Evolutionary conservation across 2,797 vertebrate species (phyloP).

Genomic region (Falco peregrinus): DNA sequence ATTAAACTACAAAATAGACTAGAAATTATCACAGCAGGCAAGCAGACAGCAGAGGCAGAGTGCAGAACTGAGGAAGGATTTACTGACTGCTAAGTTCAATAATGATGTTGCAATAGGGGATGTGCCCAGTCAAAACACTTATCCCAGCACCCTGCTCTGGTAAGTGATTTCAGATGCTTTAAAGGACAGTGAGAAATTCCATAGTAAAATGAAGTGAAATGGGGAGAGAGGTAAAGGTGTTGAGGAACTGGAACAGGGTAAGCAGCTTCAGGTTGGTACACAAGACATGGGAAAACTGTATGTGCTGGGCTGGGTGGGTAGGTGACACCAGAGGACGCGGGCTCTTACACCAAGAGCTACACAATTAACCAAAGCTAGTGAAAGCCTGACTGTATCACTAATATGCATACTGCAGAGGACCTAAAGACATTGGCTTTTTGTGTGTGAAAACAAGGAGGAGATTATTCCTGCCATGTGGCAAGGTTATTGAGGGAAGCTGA

Average conservation of each 20-base stretch:
- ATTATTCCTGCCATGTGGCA: not conserved
- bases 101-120: not conserved
- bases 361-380: not conserved
- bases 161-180: not conserved
- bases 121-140: not conserved
- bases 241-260: not conserved
- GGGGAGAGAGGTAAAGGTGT: not conserved
- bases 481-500: not conserved
- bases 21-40: not conserved
- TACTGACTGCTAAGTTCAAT: not conserved
- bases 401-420: not conserved
- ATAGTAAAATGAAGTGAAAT: not conserved
- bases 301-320: fast-evolving
- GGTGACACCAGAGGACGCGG: not conserved
- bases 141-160: not conserved
- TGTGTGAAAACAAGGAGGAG: not conserved
- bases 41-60: not conserved
- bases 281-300: not conserved
- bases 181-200: not conserved
- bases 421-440: not conserved
- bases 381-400: not conserved
- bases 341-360: not conserved
- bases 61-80: not conserved
- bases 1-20: not conserved
- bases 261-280: not conserved